Evolutionary conservation across 1,140 invertebrate genomes (phyloP).

Genomic region (Vollenhovia emeryi): DNA sequence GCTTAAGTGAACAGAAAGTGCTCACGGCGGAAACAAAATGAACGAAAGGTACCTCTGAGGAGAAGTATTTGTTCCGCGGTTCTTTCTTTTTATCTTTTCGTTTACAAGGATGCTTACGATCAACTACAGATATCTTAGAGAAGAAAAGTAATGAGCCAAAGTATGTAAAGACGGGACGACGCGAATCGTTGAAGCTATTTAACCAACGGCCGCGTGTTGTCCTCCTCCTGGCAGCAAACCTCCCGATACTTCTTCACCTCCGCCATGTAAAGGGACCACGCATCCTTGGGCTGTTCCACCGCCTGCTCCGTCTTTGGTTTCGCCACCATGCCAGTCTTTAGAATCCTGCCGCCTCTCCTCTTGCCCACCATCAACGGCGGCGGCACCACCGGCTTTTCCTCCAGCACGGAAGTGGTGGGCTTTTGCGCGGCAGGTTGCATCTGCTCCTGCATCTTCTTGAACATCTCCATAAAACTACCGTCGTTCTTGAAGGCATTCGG

Average conservation of each 20-base stretch:
- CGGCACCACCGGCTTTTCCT: conserved; percentile 85
- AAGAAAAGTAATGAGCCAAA: conserved; percentile 56
- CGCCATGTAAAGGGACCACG: conserved; percentile 96
- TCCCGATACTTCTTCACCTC: conserved; percentile 97
- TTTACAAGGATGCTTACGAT: background rate
- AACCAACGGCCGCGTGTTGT: conserved; percentile 95
- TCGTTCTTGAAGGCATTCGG: conserved; percentile 93
- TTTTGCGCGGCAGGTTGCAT: conserved; percentile 80
- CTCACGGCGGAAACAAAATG: conserved; percentile 17
- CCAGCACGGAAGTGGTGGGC: conserved; percentile 80
- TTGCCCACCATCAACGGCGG: conserved; percentile 91
- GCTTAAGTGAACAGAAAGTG: background rate
- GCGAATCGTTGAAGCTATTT: conserved; percentile 88
- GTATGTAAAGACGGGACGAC: conserved; percentile 25
- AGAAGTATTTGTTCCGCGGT: background rate
- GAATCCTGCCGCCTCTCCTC: conserved; percentile 92
- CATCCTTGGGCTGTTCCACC: conserved; percentile 91
- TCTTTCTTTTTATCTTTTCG: too few species aligned
- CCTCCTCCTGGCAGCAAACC: conserved; percentile 95
- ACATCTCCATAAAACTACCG: conserved; percentile 95
- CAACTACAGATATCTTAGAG: conserved; percentile 26
- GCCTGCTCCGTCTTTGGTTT: conserved; percentile 90
- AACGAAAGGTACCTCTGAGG: background rate
- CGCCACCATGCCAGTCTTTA: conserved; percentile 96
- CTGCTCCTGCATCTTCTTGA: conserved; percentile 94